phyloP scores from a whole-genome alignment of 2,888 invertebrate species.

The Trichopria drosophilae region DNA sequence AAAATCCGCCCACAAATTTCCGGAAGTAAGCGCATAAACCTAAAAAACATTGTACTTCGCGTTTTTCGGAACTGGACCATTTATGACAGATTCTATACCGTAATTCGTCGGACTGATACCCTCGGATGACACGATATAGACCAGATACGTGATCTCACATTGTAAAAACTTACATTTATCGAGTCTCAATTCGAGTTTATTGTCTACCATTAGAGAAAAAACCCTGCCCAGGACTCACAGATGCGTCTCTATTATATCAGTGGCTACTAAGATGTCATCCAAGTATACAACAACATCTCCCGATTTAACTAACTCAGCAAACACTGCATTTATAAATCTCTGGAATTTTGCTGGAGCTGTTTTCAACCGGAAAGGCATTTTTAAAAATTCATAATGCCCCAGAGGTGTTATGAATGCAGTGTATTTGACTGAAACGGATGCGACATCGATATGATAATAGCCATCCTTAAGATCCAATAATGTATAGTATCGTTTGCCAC shows the following conservation, averaged over 20 bases:
- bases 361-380: too few relatives aligned
- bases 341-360: too few relatives aligned
- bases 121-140: conserved; percentile 32
- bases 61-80: conserved; percentile 36
- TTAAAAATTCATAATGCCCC: too few relatives aligned
- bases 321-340: too few relatives aligned
- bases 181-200: conserved; percentile 26
- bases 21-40: conserved; percentile 43
- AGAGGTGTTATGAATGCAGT: too few relatives aligned
- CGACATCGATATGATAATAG: too few relatives aligned
- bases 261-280: conserved; percentile 30
- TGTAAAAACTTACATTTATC: conserved; percentile 37
- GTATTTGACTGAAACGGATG: too few relatives aligned
- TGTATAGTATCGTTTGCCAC: too few relatives aligned
- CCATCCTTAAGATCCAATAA: too few relatives aligned
- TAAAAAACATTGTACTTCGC: conserved; percentile 39
- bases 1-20: conserved; percentile 39
- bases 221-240: conserved; percentile 16
- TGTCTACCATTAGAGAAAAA: conserved; percentile 15
- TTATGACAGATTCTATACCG: conserved; percentile 33
- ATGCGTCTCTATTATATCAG: conserved; percentile 12
- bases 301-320: background rate
- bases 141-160: conserved; percentile 35
- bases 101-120: conserved; percentile 34
- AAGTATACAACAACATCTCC: conserved; percentile 20